Conservation (phyloP, 2,113 vertebrate genomes). For the Equus przewalskii region DNA sequence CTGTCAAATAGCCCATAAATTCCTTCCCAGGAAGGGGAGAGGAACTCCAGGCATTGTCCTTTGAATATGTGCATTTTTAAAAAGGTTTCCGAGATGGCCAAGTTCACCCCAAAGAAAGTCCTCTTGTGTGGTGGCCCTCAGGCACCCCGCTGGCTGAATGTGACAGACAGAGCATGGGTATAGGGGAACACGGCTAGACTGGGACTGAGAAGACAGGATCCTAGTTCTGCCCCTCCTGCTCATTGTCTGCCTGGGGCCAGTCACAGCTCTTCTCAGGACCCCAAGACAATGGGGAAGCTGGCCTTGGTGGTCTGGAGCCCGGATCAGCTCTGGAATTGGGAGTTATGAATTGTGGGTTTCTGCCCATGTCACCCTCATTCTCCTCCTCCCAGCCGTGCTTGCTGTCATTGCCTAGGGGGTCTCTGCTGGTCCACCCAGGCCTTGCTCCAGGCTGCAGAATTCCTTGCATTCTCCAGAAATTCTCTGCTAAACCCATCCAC, state of each 20-base stretch:
- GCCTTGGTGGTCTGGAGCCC: not conserved
- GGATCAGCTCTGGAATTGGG: not conserved
- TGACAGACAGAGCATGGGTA: not conserved
- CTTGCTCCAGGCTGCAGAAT: not conserved
- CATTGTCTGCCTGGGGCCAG: not conserved
- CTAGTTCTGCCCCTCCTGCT: not conserved
- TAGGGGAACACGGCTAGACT: not conserved
- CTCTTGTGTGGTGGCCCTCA: not conserved
- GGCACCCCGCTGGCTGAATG: not conserved
- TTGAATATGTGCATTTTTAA: not conserved
- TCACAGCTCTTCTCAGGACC: not conserved
- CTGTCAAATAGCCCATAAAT: not conserved
- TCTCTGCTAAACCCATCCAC: not conserved
- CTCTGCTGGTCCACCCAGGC: not conserved
- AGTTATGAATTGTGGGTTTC: not conserved
- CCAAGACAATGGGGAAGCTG: fast-evolving
- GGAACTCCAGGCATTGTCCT: not conserved
- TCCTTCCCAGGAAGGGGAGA: not conserved
- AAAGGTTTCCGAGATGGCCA: not conserved
- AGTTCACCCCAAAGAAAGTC: not conserved
- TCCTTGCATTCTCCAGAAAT: not conserved
- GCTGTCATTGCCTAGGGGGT: not conserved
- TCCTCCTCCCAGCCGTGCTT: not conserved
- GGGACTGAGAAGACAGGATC: not conserved
- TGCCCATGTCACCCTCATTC: fast-evolving